Percentiles rank a stretch among this genome's conserved stretches.
Evolutionary conservation across 2,113 vertebrate genomes (phyloP).

Genomic region (Cariama cristata): DNA sequence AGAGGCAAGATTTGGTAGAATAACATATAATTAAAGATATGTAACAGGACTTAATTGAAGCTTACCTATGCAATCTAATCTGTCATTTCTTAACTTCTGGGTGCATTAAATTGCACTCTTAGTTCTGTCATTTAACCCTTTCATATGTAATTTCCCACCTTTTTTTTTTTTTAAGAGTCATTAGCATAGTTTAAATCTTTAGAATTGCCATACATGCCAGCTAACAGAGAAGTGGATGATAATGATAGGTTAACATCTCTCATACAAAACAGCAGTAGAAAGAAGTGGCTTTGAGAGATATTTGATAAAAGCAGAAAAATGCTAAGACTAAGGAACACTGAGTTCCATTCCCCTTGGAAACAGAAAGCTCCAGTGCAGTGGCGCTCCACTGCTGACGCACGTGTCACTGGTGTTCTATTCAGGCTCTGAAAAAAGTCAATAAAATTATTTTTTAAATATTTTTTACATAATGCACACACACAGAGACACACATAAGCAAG

Average conservation of each 20-base stretch:
- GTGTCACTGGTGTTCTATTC: not conserved
- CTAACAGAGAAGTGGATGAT: not conserved
- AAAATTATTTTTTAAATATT: not conserved
- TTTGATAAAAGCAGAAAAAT: not conserved
- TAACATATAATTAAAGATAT: not conserved
- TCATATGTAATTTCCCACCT: not conserved
- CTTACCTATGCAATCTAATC: not conserved
- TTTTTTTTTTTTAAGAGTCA: not conserved
- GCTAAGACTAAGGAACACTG: not conserved
- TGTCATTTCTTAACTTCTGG: not conserved
- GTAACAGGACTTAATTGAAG: not conserved
- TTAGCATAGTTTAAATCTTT: not conserved
- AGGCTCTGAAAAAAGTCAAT: not conserved
- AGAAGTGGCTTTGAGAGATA: not conserved
- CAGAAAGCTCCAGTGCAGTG: not conserved
- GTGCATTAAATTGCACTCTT: not conserved
- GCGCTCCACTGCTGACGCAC: not conserved
- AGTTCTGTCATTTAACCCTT: slow-evolving; percentile 9
- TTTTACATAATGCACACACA: not conserved
- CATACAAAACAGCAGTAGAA: not conserved
- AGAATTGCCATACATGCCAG: not conserved
- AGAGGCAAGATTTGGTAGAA: not conserved
- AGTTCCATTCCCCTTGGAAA: not conserved
- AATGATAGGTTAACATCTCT: not conserved
- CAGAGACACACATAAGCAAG: not conserved